Evolutionary conservation across 2,113 vertebrate genomes (phyloP).

Genomic region (Sitta europaea): DNA sequence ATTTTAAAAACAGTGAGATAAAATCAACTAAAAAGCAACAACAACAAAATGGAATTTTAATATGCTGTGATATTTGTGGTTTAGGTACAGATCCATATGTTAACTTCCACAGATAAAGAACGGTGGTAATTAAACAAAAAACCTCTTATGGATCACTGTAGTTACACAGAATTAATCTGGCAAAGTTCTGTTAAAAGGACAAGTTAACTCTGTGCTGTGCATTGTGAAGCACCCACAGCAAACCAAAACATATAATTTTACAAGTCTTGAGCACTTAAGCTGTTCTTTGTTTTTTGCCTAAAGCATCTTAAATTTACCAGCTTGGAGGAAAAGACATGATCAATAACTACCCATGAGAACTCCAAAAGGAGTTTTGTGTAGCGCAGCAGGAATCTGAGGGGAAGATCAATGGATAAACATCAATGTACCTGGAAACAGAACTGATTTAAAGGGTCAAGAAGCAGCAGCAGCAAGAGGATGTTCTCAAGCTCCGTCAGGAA

Average conservation of each 20-base stretch:
- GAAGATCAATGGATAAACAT: neutral
- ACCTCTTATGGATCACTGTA: neutral
- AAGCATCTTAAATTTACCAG: neutral
- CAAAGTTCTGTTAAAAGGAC: neutral
- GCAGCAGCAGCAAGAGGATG: neutral
- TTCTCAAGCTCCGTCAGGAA: neutral
- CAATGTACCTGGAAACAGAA: neutral
- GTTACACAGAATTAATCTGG: neutral
- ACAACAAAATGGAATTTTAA: neutral
- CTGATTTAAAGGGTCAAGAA: neutral
- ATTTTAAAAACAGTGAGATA: neutral
- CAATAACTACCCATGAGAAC: neutral
- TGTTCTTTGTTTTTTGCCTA: neutral
- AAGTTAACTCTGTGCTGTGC: neutral
- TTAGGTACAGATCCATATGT: neutral
- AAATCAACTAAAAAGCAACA: neutral
- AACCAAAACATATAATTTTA: neutral
- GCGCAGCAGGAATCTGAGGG: neutral
- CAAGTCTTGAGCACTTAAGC: neutral
- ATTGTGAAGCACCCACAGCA: neutral
- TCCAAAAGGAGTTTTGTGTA: neutral
- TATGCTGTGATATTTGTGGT: neutral
- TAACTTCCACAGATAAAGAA: neutral
- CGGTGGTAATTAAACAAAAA: neutral
- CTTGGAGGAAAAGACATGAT: neutral